A percentile compares a stretch with the other conserved stretches of the same genome.
These are phyloP conservation scores for Drosophila cognata DNA, from an alignment of 2,888 invertebrate genomes.

Conservation along the genomic window DNA sequence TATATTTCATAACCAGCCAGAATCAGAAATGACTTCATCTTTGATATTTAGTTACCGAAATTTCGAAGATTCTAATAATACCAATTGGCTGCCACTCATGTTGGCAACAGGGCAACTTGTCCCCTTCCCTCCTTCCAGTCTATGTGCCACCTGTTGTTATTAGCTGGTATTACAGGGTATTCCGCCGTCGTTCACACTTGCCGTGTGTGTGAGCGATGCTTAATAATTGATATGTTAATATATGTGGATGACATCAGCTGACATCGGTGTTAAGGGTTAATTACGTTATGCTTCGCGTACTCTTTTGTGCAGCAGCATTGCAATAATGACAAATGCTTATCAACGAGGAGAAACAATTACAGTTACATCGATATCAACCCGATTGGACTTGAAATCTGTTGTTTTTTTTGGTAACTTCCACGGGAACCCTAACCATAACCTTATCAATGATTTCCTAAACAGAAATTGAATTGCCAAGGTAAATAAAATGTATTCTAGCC, in stretches of 20 bases:
- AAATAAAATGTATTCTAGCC: background rate
- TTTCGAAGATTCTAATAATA: background rate
- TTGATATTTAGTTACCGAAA: background rate
- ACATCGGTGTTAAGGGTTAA: background rate
- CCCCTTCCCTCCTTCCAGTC: background rate
- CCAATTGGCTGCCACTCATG: background rate
- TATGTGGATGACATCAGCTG: background rate
- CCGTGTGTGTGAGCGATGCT: background rate
- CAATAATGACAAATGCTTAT: slow-evolving; percentile 3
- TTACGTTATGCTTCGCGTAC: background rate
- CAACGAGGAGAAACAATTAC: background rate
- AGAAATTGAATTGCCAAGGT: background rate
- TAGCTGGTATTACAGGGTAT: background rate
- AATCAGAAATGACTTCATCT: background rate
- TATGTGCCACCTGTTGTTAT: background rate
- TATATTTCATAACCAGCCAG: background rate
- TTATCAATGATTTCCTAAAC: background rate
- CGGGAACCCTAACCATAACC: background rate
- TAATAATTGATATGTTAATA: background rate
- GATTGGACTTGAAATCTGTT: background rate
- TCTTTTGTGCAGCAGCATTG: background rate
- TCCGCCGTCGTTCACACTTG: background rate
- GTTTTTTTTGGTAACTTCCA: background rate
- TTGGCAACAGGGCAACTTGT: background rate
- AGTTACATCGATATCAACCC: background rate